Conservation (phyloP, 2,888 invertebrate species). For the Homarus gammarus region DNA sequence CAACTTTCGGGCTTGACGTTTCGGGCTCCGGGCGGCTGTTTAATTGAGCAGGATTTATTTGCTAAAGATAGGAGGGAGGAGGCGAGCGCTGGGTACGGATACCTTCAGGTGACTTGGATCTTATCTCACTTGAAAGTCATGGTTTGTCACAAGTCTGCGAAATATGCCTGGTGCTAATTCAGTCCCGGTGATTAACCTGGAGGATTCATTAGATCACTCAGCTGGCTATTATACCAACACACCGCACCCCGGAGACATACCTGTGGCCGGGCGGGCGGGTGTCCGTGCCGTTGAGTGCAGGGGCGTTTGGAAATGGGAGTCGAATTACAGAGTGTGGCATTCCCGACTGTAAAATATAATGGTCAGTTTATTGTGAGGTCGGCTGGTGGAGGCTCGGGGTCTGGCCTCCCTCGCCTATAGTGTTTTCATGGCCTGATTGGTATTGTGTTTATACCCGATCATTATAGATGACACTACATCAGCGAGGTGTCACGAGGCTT, state of each 20-base stretch:
- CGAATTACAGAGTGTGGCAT: slow-evolving; percentile 18
- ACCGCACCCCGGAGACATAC: not conserved
- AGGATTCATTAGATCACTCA: slow-evolving; percentile 35
- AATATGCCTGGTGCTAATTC: slow-evolving; percentile 25
- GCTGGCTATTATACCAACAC: slow-evolving; percentile 20
- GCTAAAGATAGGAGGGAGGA: slow-evolving; percentile 14
- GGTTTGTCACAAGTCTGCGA: slow-evolving; percentile 23
- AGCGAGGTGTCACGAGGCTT: too few relatives aligned
- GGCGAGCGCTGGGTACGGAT: slow-evolving; percentile 26
- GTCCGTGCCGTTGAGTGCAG: slow-evolving; percentile 4
- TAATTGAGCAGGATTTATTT: slow-evolving; percentile 45
- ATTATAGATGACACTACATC: too few relatives aligned
- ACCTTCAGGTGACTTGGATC: slow-evolving; percentile 43
- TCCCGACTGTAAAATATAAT: not conserved
- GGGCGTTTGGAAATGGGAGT: slow-evolving; percentile 41
- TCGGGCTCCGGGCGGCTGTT: slow-evolving; percentile 9
- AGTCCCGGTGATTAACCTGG: not conserved
- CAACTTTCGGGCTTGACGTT: not conserved
- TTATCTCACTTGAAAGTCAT: slow-evolving; percentile 30
- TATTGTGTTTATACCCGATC: too few relatives aligned
- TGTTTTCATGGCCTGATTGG: too few relatives aligned
- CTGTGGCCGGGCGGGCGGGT: not conserved
- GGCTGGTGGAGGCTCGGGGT: too few relatives aligned
- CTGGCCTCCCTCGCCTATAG: not conserved
- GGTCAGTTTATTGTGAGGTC: not conserved